A percentile compares a stretch with the other conserved stretches of the same genome.
Evolutionary conservation across 2,113 vertebrate species (phyloP).

Genomic region (Dasypus novemcinctus): DNA sequence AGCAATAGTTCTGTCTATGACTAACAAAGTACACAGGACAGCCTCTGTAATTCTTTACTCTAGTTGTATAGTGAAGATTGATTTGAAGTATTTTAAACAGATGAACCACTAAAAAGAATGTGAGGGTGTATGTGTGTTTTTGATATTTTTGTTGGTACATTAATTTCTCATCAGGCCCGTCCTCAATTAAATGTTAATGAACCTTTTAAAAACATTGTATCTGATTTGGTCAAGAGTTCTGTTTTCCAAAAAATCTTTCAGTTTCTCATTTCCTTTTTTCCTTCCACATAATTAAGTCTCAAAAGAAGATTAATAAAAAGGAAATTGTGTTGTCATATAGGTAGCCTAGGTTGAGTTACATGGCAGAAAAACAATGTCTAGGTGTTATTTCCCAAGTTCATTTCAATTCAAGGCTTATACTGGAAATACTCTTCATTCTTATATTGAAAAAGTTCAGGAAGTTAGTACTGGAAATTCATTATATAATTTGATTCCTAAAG

Average conservation of each 20-base stretch:
- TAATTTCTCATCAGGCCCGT: not conserved
- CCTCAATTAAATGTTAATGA: not conserved
- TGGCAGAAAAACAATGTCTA: not conserved
- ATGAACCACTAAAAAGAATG: slow-evolving; percentile 20
- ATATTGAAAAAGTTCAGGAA: not conserved
- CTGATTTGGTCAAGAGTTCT: not conserved
- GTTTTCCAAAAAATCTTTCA: not conserved
- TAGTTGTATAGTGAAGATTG: not conserved
- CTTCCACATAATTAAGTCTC: not conserved
- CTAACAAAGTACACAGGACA: slow-evolving; percentile 35
- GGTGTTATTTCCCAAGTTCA: not conserved
- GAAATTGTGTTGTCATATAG: not conserved
- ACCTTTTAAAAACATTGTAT: slow-evolving; percentile 33
- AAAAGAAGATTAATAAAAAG: not conserved
- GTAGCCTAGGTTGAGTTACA: not conserved
- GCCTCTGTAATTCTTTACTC: not conserved
- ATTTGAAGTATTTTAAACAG: not conserved
- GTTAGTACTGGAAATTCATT: not conserved
- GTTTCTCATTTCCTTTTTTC: not conserved
- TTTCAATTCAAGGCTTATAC: not conserved
- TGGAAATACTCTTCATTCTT: not conserved
- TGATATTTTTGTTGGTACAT: not conserved
- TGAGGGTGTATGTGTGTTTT: too few relatives aligned
- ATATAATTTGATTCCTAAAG: not conserved
- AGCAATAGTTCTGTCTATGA: slow-evolving; percentile 41